These are phyloP conservation scores for Beroe forskalii DNA, from an alignment of 37 sponge, comb jelly and placozoan species.

Conservation along the genomic window DNA sequence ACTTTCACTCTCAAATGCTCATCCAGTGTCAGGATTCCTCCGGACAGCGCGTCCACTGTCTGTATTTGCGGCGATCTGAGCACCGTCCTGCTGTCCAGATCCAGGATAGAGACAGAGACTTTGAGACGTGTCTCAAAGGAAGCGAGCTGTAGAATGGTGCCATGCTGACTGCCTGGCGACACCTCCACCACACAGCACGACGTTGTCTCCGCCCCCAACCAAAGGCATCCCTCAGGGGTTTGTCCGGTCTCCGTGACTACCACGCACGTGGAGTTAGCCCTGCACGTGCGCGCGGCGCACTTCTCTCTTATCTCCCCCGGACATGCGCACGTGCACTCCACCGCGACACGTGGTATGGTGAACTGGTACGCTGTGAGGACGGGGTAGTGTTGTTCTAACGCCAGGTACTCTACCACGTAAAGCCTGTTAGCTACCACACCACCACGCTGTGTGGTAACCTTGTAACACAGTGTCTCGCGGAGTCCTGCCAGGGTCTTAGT, in stretches of 20 bases:
- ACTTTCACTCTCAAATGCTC: not conserved
- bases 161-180: not conserved
- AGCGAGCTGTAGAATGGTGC: not conserved
- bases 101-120: not conserved
- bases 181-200: not conserved
- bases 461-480: not conserved
- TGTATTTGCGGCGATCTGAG: not conserved
- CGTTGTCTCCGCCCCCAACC: constrained; percentile 1
- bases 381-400: not conserved
- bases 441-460: not conserved
- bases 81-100: not conserved
- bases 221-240: constrained; percentile 31
- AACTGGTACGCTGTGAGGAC: not conserved
- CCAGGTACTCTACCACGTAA: not conserved
- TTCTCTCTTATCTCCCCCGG: not conserved
- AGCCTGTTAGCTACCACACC: not conserved
- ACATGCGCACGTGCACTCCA: not conserved
- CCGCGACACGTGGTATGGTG: not conserved
- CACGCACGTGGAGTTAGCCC: not conserved
- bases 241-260: not conserved
- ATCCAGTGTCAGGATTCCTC: not conserved
- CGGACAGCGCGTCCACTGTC: not conserved
- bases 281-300: not conserved
- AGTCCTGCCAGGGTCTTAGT: not conserved
- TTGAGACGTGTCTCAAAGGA: not conserved